Evolutionary conservation across 2,797 vertebrate species (phyloP).

Genomic region (Philypnodon macrostomus): DNA sequence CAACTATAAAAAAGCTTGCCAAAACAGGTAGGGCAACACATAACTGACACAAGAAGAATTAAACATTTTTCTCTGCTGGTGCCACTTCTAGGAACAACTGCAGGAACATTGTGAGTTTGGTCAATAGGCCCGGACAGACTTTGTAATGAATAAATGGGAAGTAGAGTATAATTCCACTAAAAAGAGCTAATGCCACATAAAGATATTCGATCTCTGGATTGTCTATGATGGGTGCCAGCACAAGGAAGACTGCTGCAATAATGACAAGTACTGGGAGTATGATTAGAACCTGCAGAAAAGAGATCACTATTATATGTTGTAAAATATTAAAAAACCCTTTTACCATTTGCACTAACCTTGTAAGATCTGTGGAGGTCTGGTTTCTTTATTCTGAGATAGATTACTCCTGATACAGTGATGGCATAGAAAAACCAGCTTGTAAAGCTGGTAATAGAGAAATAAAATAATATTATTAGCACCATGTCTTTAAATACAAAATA

Average conservation of each 20-base stretch:
- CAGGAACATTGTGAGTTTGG: conserved; percentile 78
- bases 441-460: conserved; percentile 72
- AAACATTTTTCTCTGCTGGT: conserved; percentile 76
- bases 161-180: conserved; percentile 82
- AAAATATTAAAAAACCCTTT: too few species aligned
- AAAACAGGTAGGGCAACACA: too few species aligned
- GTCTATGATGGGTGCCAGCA: conserved; percentile 84
- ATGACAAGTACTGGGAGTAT: conserved; percentile 81
- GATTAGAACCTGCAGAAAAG: conserved; percentile 80
- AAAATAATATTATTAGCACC: conserved; percentile 1
- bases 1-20: too few species aligned
- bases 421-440: conserved; percentile 86
- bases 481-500: background rate
- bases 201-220: conserved; percentile 84
- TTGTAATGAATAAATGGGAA: conserved; percentile 83
- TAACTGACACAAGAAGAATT: too few species aligned
- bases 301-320: conserved; percentile 2
- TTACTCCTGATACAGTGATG: conserved; percentile 80
- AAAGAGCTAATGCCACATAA: conserved; percentile 80
- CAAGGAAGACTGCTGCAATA: conserved; percentile 80
- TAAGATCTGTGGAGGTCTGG: conserved; percentile 81
- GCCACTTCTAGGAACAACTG: conserved; percentile 87
- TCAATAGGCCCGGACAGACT: conserved; percentile 73
- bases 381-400: conserved; percentile 87
- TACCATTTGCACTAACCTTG: conserved; percentile 70